Conservation (phyloP, 92 coral and sea anemone species). For the Porites divaricata region DNA sequence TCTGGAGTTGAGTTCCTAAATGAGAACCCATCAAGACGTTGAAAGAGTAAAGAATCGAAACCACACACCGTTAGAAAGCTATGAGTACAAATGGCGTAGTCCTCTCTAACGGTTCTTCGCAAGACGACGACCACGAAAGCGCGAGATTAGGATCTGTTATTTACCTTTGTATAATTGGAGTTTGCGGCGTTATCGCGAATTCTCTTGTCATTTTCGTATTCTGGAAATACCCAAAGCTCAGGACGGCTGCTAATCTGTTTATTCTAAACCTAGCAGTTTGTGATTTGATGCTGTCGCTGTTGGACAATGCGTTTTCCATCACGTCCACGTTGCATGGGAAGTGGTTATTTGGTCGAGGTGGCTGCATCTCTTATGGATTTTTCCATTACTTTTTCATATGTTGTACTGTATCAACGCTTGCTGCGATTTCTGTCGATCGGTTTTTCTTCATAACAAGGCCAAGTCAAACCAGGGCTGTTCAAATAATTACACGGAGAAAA, state of each 20-base stretch:
- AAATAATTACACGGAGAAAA: constrained; percentile 64
- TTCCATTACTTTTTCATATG: constrained; percentile 83
- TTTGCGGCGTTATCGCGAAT: constrained; percentile 79
- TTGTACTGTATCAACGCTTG: constrained; percentile 82
- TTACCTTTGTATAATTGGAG: constrained; percentile 75
- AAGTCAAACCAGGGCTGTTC: constrained; percentile 68
- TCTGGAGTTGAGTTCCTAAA: constrained; percentile 7
- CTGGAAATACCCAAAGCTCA: constrained; percentile 79
- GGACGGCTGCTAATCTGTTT: constrained; percentile 91
- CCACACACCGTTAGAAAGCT: background rate
- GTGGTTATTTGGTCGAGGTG: constrained; percentile 83
- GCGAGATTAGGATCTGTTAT: constrained; percentile 69
- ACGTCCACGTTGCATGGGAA: constrained; percentile 63
- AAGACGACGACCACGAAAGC: constrained; percentile 24
- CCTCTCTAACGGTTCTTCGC: constrained; percentile 26
- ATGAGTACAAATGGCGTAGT: constrained; percentile 24
- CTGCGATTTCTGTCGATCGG: constrained; percentile 86
- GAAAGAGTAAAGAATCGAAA: background rate
- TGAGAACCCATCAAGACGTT: background rate
- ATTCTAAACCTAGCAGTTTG: constrained; percentile 90
- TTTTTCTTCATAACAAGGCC: constrained; percentile 91
- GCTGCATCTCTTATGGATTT: constrained; percentile 86
- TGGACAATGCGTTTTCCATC: constrained; percentile 75
- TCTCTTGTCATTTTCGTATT: constrained; percentile 80
- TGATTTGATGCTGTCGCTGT: constrained; percentile 79